These are phyloP conservation scores for Zaprionus gabonicus DNA, from an alignment of 1,140 invertebrate genomes.

Conservation along the genomic window DNA sequence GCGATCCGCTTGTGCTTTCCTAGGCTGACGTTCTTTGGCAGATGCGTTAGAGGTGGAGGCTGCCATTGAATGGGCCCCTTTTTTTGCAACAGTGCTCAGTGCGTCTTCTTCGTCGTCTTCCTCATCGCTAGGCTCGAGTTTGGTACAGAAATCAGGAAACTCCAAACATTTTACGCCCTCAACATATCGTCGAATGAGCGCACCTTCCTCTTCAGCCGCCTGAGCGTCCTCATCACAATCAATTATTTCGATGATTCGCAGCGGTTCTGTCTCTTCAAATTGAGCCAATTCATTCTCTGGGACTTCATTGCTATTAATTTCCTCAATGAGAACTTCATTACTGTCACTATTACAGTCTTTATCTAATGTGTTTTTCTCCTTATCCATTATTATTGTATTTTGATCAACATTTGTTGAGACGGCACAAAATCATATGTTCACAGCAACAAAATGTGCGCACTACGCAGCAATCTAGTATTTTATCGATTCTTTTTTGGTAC, in stretches of 20 bases:
- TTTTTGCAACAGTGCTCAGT: slow-evolving; percentile 7
- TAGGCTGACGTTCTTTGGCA: background rate
- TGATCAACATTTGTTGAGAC: slow-evolving; percentile 2
- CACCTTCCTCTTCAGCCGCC: slow-evolving; percentile 84
- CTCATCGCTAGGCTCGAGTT: slow-evolving; percentile 86
- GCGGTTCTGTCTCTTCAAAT: slow-evolving; percentile 71
- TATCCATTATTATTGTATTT: slow-evolving; percentile 9
- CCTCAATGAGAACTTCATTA: slow-evolving; percentile 69
- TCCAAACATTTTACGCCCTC: slow-evolving; percentile 87
- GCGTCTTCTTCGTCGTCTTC: slow-evolving; percentile 82
- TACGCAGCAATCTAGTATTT: background rate
- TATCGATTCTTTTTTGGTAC: background rate
- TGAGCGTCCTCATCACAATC: slow-evolving; percentile 31
- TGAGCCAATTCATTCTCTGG: slow-evolving; percentile 68
- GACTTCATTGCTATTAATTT: slow-evolving; percentile 77
- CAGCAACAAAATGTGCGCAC: background rate
- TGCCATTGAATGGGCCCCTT: slow-evolving; percentile 54
- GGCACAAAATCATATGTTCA: background rate
- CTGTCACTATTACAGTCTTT: slow-evolving; percentile 11
- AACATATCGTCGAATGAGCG: slow-evolving; percentile 88
- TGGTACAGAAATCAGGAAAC: slow-evolving; percentile 88
- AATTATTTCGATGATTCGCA: slow-evolving; percentile 68
- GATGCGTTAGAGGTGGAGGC: slow-evolving; percentile 23
- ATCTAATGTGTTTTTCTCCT: slow-evolving; percentile 13
- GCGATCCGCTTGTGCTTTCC: slow-evolving; percentile 16